These are phyloP conservation scores for Microtus agrestis DNA, from an alignment of 2,797 vertebrate species.

Conservation along the genomic window DNA sequence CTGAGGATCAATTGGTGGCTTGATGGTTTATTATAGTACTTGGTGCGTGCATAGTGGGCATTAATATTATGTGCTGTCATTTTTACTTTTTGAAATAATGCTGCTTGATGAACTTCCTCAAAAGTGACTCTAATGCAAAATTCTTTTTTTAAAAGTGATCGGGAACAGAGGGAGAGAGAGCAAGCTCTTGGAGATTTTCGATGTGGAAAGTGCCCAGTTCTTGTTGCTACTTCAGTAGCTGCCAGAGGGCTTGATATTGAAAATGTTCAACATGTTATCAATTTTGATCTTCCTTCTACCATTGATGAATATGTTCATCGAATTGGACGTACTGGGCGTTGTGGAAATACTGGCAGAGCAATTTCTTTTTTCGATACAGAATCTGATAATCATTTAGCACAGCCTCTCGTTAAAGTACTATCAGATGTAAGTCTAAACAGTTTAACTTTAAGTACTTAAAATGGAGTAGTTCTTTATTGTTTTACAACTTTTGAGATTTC, in stretches of 20 bases:
- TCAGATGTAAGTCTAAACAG: conserved; percentile 88
- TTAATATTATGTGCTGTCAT: neutral
- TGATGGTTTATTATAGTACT: neutral
- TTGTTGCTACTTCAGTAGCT: conserved; percentile 97
- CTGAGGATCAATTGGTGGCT: neutral
- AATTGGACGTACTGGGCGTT: conserved; percentile 97
- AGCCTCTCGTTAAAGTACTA: conserved; percentile 91
- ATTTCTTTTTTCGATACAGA: conserved; percentile 93
- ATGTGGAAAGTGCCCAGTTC: conserved; percentile 92
- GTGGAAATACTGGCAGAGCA: conserved; percentile 94
- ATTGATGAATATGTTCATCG: conserved; percentile 97
- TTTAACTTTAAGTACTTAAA: conserved; percentile 23
- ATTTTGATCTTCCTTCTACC: conserved; percentile 94
- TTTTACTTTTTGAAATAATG: conserved; percentile 28
- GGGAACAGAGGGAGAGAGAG: conserved; percentile 95
- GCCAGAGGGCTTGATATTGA: conserved; percentile 96
- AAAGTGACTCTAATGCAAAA: neutral
- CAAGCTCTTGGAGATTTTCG: conserved; percentile 93
- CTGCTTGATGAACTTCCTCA: neutral
- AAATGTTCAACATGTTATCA: conserved; percentile 96
- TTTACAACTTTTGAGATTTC: neutral
- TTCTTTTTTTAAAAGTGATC: conserved; percentile 88
- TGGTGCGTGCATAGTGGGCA: neutral
- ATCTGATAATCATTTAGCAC: conserved; percentile 87
- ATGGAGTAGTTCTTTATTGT: conserved; percentile 4